These are phyloP conservation scores for Notoglanidium macrostoma DNA, from an alignment of 2,797 vertebrate genomes.

Conservation along the genomic window DNA sequence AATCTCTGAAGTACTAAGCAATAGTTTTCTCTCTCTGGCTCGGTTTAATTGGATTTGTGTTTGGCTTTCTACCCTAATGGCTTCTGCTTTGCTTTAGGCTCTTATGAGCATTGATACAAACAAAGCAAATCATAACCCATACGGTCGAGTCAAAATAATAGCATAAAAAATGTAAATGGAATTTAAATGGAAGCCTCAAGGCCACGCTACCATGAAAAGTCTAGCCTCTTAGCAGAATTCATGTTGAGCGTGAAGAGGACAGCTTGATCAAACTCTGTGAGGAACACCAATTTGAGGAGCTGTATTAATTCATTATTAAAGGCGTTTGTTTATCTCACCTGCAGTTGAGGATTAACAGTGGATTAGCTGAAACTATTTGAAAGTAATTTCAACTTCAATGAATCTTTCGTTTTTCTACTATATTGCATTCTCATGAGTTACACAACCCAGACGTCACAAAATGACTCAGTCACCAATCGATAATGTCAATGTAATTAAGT, in stretches of 20 bases:
- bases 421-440: neutral
- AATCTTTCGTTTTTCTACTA: neutral
- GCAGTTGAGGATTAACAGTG: neutral
- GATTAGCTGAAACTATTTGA: neutral
- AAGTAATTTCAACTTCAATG: neutral
- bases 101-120: slow-evolving; percentile 22
- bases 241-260: neutral
- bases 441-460: neutral
- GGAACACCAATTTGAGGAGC: neutral
- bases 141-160: neutral
- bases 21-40: slow-evolving; percentile 49
- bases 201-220: slow-evolving; percentile 35
- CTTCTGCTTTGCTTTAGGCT: slow-evolving; percentile 54
- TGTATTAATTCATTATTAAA: neutral
- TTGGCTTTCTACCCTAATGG: slow-evolving; percentile 62
- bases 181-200: neutral
- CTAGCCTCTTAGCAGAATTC: neutral
- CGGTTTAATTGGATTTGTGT: slow-evolving; percentile 70
- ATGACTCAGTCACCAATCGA: neutral
- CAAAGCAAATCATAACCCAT: slow-evolving; percentile 25
- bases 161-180: slow-evolving; percentile 40
- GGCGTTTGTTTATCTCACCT: neutral
- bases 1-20: slow-evolving; percentile 53
- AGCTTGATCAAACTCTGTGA: neutral
- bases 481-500: neutral